These are phyloP conservation scores for Oncorhynchus clarkii DNA, from an alignment of 2,113 vertebrate species.

Conservation along the genomic window DNA sequence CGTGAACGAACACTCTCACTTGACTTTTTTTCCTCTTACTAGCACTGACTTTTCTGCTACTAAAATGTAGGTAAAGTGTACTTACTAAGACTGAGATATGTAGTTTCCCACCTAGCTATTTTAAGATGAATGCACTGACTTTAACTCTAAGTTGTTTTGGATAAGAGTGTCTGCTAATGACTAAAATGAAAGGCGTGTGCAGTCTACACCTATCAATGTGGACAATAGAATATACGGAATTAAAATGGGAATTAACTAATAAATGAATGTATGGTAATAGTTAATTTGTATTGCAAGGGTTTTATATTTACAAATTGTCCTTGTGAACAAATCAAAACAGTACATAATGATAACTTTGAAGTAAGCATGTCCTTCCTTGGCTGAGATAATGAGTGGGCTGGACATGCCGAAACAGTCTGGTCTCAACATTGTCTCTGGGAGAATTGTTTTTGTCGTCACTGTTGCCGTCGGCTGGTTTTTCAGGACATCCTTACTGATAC, in stretches of 20 bases:
- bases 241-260: background rate
- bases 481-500: background rate
- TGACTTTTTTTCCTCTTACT: too few species aligned
- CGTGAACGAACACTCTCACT: too few species aligned
- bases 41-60: too few species aligned
- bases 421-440: too few species aligned
- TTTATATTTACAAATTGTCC: background rate
- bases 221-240: background rate
- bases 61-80: too few species aligned
- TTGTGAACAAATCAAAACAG: background rate
- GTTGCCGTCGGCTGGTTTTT: background rate
- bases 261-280: background rate
- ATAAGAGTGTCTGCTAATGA: too few species aligned
- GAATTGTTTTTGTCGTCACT: background rate
- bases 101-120: too few species aligned
- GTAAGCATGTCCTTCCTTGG: background rate
- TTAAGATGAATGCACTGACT: too few species aligned
- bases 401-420: background rate
- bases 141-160: too few species aligned
- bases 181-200: background rate
- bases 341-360: background rate
- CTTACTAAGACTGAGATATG: too few species aligned
- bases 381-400: too few species aligned
- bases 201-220: background rate
- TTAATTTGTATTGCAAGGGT: background rate